Conservation (phyloP, 1,140 invertebrate genomes). For the Octopus bimaculoides region DNA sequence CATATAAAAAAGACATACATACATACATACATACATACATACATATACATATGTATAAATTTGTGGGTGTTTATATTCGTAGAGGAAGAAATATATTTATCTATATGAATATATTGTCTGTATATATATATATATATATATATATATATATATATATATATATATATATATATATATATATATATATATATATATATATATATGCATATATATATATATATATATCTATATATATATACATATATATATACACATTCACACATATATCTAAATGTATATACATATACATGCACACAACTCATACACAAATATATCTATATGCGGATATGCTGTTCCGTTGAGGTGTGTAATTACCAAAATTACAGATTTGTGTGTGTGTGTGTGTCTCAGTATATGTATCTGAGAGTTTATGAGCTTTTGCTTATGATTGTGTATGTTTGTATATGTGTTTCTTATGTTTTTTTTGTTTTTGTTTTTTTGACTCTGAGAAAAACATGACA, state of each 20-base stretch:
- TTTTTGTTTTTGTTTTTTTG: no score
- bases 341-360: no score
- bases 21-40: background rate
- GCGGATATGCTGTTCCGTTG: no score
- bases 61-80: no score
- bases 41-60: background rate
- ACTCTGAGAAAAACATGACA: no score
- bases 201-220: background rate
- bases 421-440: no score
- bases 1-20: background rate
- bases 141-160: background rate
- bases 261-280: background rate
- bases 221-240: background rate
- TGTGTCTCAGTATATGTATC: no score
- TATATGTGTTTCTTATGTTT: no score
- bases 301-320: background rate
- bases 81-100: no score
- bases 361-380: no score
- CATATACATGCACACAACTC: background rate
- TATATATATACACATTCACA: background rate
- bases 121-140: slow-evolving; percentile 4
- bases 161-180: slow-evolving; percentile 4
- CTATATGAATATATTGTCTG: no score
- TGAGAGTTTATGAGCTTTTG: no score
- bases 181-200: slow-evolving; percentile 4